A percentile compares a stretch with the other conserved stretches of the same genome.
phyloP scores from a whole-genome alignment of 2,888 invertebrate species.

The Gonocerus acuteangulatus region DNA sequence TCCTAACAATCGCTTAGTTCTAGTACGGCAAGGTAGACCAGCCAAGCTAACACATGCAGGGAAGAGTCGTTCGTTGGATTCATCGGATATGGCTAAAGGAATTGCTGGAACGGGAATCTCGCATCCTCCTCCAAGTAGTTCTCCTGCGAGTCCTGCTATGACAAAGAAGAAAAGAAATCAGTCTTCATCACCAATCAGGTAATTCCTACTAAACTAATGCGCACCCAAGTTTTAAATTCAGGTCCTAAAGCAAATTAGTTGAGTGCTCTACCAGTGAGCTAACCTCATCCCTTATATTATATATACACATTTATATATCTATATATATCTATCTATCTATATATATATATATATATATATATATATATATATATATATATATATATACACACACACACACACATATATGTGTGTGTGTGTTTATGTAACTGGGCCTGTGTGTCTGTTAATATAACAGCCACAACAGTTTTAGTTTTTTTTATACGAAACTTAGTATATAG shows the following conservation, averaged over 20 bases:
- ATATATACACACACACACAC: neutral
- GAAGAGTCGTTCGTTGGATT: slow-evolving; percentile 77
- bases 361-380: neutral
- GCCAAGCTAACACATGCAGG: slow-evolving; percentile 61
- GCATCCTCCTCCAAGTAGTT: slow-evolving; percentile 57
- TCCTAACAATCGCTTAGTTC: slow-evolving; percentile 41
- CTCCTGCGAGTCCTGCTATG: slow-evolving; percentile 65
- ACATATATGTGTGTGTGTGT: too few species aligned
- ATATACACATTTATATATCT: too few species aligned
- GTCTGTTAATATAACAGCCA: neutral
- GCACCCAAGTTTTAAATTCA: too few species aligned
- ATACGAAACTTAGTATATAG: too few species aligned
- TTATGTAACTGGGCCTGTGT: too few species aligned
- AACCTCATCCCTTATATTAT: too few species aligned
- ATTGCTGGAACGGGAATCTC: slow-evolving; percentile 34
- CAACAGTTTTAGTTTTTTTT: too few species aligned
- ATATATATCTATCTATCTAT: neutral
- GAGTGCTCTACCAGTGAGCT: too few species aligned
- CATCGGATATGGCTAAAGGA: slow-evolving; percentile 57
- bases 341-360: neutral
- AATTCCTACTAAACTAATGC: too few species aligned
- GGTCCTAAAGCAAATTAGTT: neutral
- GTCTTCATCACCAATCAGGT: slow-evolving; percentile 70
- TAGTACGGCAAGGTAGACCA: slow-evolving; percentile 42
- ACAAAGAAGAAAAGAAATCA: slow-evolving; percentile 67